phyloP scores from a whole-genome alignment of 2,113 vertebrate species.

The Naja naja region DNA sequence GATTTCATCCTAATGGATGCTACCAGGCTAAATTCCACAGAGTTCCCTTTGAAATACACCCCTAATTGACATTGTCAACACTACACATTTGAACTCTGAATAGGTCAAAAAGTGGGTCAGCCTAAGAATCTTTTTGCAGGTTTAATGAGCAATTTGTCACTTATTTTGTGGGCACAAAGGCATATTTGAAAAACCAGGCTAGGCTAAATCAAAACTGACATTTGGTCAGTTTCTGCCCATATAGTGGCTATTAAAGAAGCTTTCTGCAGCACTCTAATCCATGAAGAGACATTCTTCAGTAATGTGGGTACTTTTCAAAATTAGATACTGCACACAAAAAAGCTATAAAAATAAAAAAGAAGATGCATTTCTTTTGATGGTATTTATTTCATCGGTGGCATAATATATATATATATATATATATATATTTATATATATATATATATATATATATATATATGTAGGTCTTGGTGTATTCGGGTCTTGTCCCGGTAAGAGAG shows the following conservation, averaged over 20 bases:
- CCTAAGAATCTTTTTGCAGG: constrained; percentile 2
- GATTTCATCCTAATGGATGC: background rate
- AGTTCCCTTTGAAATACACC: constrained; percentile 1
- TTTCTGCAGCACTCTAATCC: background rate
- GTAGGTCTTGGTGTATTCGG: no score
- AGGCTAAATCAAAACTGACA: constrained; percentile 29
- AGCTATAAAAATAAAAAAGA: background rate
- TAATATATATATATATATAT: background rate
- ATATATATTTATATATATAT: no score
- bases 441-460: no score
- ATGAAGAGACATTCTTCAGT: background rate
- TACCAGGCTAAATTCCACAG: constrained; percentile 24
- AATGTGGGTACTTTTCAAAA: background rate
- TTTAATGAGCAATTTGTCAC: constrained; percentile 38
- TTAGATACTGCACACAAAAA: background rate
- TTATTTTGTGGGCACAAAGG: constrained; percentile 4
- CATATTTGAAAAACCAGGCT: constrained; percentile 4
- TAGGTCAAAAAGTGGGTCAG: constrained; percentile 33
- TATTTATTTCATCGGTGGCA: background rate
- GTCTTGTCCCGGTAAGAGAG: no score
- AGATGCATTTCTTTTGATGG: background rate
- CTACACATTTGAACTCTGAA: background rate
- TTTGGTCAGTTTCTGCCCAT: constrained; percentile 14
- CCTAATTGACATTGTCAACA: constrained; percentile 1
- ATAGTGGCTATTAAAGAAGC: background rate